Evolutionary conservation across 2,888 invertebrate genomes (phyloP), one percentile per base, ranked within the genome.

Genomic region (Branchipolynoe longqiensis): DNA sequence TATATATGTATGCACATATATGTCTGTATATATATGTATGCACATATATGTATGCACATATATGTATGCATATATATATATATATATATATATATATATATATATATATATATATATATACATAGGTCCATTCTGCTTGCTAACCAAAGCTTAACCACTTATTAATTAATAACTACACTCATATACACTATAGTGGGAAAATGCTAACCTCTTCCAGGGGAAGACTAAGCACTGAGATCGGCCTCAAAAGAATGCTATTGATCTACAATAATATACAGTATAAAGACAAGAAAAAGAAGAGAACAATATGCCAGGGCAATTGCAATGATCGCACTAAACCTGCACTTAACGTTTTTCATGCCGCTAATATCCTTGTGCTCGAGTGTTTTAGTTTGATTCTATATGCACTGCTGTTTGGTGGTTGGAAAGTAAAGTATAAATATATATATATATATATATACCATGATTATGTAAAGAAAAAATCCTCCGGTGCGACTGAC

Each of bases 131-230:
- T 22, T 36, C 69, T 41, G 78, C 78, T 78, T 78, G 78, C 78
- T 78, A 78, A 78, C 78, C 78, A 78, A 48, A 54, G 78, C 78
- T 78, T 78, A 38, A n/a, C 22, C 12, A 56, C 25, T 22, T 62
- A 62, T n/a, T n/a, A 48, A 48, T 36, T 78, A 74, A 41, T 74
- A 78, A 78, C 78, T 78, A 25, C 78, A 78, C 78, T 54, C 41
- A 78, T 48, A 41, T 25, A 48, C 41, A 78, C 41, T 28, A 48
- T 54, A 78, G 31, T 25, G 22, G 31, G 31, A 78, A 78, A 78
- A 78, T 78, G 78, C 78, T 78, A 78, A 78, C 78, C 78, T 78
- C 78, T 78, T 78, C 78, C 78, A 78, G 78, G 78, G 78, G 78
- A 78, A 48, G 41, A 78, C 25, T 48, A 78, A 78, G 41, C 78